Conservation (phyloP, 2,797 vertebrate genomes). For the Cephalopachus bancanus region DNA sequence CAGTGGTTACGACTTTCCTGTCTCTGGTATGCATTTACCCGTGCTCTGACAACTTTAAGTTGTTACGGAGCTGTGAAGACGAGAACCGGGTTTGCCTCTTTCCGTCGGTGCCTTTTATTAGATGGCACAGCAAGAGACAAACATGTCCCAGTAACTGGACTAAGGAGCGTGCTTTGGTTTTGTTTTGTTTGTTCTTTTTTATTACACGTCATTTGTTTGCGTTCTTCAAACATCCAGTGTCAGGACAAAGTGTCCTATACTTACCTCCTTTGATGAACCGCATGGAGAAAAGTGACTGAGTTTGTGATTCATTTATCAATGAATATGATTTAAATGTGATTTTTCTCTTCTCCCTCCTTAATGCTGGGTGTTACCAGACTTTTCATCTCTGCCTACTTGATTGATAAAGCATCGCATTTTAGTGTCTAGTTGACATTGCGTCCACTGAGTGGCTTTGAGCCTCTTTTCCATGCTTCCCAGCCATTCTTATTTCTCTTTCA, state of each 20-base stretch:
- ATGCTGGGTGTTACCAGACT: neutral
- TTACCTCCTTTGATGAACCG: slow-evolving; percentile 55
- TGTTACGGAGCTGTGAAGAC: neutral
- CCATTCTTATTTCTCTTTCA: slow-evolving; percentile 13
- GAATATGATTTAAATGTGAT: slow-evolving; percentile 32
- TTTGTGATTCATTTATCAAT: slow-evolving; percentile 52
- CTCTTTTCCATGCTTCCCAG: neutral
- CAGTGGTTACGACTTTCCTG: neutral
- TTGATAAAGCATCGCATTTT: slow-evolving; percentile 37
- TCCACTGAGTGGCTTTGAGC: neutral
- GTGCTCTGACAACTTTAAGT: neutral
- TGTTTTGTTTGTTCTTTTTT: neutral
- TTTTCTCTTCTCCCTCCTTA: slow-evolving; percentile 59
- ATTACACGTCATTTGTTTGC: slow-evolving; percentile 42
- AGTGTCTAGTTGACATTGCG: slow-evolving; percentile 60
- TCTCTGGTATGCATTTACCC: neutral
- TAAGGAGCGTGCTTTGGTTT: neutral
- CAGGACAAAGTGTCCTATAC: slow-evolving; percentile 43
- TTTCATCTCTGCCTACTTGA: slow-evolving; percentile 63
- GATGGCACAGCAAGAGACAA: neutral
- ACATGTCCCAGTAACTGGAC: neutral
- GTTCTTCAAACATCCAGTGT: slow-evolving; percentile 47
- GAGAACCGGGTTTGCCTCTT: neutral
- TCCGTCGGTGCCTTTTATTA: neutral
- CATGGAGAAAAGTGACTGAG: slow-evolving; percentile 41